These are phyloP conservation scores for Oncorhynchus keta DNA, from an alignment of 2,113 vertebrate species.

Conservation along the genomic window DNA sequence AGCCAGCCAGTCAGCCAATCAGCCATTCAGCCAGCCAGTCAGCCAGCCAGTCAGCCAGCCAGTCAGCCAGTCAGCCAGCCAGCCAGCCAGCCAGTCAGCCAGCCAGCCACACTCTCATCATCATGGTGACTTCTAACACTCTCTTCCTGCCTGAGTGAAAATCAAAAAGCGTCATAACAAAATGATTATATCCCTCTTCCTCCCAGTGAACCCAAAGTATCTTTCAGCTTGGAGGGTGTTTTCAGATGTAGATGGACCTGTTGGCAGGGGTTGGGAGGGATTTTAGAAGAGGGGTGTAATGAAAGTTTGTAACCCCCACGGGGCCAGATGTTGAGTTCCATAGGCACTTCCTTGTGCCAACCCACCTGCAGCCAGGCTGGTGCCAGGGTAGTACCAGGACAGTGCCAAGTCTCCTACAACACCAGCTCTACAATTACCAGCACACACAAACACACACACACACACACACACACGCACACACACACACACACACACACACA, in stretches of 20 bases:
- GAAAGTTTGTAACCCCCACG: conserved; percentile 58
- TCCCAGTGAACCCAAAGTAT: conserved; percentile 11
- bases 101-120: not conserved
- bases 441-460: too few species aligned
- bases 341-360: conserved; percentile 60
- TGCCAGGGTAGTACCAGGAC: conserved; percentile 38
- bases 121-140: not conserved
- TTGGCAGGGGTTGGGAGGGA: conserved; percentile 42
- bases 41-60: too few species aligned
- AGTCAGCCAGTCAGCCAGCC: too few species aligned
- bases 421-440: conserved; percentile 56
- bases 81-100: too few species aligned
- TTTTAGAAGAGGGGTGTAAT: conserved; percentile 58
- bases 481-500: too few species aligned
- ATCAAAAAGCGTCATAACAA: too few species aligned
- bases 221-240: conserved; percentile 26
- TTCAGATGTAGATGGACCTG: conserved; percentile 36
- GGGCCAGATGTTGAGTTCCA: conserved; percentile 69
- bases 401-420: conserved; percentile 25
- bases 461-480: conserved; percentile 40
- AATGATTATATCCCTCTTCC: not conserved
- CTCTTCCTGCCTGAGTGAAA: too few species aligned
- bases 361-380: conserved; percentile 66
- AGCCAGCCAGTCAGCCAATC: too few species aligned
- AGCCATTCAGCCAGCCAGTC: rapidly evolving